Percentiles rank a stretch among this genome's conserved stretches.
Evolutionary conservation across 2,113 vertebrate species (phyloP).

Genomic region (Cottus gobio): DNA sequence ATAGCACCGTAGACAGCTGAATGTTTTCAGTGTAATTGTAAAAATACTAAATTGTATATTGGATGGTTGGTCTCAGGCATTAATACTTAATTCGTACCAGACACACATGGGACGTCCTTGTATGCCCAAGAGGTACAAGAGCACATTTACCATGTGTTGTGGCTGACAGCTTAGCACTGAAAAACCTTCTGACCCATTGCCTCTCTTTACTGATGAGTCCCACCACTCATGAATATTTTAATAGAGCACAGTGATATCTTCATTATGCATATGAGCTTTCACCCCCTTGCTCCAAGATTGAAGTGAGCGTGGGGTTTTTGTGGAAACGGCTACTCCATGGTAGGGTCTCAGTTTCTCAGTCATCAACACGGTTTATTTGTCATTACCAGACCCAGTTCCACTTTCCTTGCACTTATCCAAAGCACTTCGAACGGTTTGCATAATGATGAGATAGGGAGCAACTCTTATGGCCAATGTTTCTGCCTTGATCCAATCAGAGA

Average conservation of each 20-base stretch:
- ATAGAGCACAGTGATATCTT: conserved; percentile 43
- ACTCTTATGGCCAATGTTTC: neutral
- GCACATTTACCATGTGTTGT: conserved; percentile 40
- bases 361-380: conserved; percentile 6
- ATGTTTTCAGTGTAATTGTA: neutral
- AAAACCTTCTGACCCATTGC: conserved; percentile 36
- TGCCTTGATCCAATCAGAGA: neutral
- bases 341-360: neutral
- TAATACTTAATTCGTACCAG: conserved; percentile 49
- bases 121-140: conserved; percentile 4
- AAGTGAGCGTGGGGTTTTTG: conserved; percentile 14
- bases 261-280: conserved; percentile 58
- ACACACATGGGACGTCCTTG: conserved; percentile 5
- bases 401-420: conserved; percentile 14
- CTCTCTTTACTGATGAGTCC: conserved; percentile 54
- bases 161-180: conserved; percentile 32
- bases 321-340: neutral
- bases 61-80: neutral
- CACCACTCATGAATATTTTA: conserved; percentile 74
- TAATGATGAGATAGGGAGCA: conserved; percentile 9
- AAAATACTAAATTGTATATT: neutral
- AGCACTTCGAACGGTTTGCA: conserved; percentile 12
- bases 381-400: neutral
- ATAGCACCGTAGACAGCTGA: neutral
- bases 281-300: conserved; percentile 19